A percentile compares a stretch with the other conserved stretches of the same genome.
Conservation (phyloP, 23 tunicate species). For the Halocynthia roretzi region DNA sequence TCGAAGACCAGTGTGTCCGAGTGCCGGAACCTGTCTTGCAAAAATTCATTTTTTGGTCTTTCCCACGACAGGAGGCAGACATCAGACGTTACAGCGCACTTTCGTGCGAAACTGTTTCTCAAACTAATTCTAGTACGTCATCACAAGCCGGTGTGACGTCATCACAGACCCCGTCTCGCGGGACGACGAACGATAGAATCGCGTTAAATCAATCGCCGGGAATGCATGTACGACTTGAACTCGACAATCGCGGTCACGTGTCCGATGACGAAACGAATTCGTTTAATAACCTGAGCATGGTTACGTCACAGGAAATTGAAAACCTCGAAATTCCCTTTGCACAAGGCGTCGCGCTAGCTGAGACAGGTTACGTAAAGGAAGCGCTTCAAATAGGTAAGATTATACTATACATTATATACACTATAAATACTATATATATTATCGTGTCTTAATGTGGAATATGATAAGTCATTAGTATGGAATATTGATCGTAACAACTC, state of each 20-base stretch:
- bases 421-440: too few relatives aligned
- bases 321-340: slow-evolving; percentile 44
- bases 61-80: slow-evolving; percentile 67
- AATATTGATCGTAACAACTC: too few relatives aligned
- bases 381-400: slow-evolving; percentile 64
- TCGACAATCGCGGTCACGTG: background rate
- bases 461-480: too few relatives aligned
- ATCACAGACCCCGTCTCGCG: background rate
- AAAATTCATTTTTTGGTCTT: slow-evolving; percentile 67
- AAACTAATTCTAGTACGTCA: slow-evolving; percentile 4
- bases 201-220: background rate
- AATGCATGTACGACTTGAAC: background rate
- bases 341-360: slow-evolving; percentile 58
- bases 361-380: slow-evolving; percentile 40
- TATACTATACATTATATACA: background rate
- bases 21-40: slow-evolving; percentile 68
- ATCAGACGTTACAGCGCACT: slow-evolving; percentile 73
- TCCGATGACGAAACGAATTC: background rate
- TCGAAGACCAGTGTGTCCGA: slow-evolving; percentile 47
- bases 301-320: slow-evolving; percentile 8
- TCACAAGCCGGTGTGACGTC: background rate
- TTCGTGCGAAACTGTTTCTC: slow-evolving; percentile 17
- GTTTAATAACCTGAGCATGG: slow-evolving; percentile 9
- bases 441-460: too few relatives aligned
- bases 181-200: background rate